Evolutionary conservation across 2,797 vertebrate genomes (phyloP).

Genomic region (Peromyscus melanophrys): DNA sequence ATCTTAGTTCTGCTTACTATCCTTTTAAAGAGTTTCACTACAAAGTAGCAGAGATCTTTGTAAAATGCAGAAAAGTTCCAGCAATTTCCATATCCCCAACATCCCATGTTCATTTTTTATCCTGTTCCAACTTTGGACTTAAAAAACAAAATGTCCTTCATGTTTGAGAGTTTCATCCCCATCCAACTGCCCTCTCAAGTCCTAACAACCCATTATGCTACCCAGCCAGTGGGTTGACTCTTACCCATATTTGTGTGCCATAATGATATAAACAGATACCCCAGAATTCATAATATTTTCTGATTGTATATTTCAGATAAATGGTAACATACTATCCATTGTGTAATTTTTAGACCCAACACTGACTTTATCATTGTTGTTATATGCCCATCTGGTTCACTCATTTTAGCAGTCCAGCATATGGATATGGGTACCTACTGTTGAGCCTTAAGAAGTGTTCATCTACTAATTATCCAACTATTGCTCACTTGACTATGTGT

Average conservation of each 20-base stretch:
- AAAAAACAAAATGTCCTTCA: not conserved
- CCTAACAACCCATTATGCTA: not conserved
- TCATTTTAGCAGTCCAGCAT: not conserved
- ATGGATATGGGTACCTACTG: not conserved
- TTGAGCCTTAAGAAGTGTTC: not conserved
- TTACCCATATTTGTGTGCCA: not conserved
- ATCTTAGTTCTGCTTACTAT: not conserved
- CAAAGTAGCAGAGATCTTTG: not conserved
- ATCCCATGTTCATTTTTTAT: not conserved
- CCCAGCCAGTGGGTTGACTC: not conserved
- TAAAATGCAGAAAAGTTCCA: not conserved
- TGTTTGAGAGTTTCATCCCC: not conserved
- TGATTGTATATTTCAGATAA: not conserved
- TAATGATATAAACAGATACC: not conserved
- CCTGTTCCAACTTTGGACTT: not conserved
- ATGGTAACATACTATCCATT: not conserved
- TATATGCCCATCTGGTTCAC: not conserved
- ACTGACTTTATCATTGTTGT: not conserved
- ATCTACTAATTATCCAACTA: not conserved
- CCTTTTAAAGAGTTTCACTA: not conserved
- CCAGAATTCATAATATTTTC: not conserved
- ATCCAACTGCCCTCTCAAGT: not conserved
- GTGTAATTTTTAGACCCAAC: not conserved
- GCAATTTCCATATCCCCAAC: not conserved
- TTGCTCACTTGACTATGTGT: not conserved